These are phyloP conservation scores for Sinocyclocheilus grahami DNA, from an alignment of 2,113 vertebrate genomes.

Conservation along the genomic window DNA sequence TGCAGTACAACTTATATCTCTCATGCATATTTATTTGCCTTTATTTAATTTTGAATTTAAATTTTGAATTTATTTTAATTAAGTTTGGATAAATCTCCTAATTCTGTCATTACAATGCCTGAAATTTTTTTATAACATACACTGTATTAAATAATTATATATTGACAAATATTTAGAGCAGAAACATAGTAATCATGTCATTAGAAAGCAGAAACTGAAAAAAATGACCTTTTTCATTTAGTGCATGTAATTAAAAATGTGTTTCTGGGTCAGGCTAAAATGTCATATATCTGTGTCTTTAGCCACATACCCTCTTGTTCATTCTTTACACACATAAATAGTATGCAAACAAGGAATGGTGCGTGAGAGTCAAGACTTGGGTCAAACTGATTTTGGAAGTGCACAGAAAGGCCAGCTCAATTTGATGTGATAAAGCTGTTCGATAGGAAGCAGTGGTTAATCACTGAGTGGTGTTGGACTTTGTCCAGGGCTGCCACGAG, in stretches of 20 bases:
- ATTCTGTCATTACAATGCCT: not conserved
- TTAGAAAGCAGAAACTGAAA: not conserved
- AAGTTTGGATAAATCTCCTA: not conserved
- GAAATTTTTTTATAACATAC: not conserved
- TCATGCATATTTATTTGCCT: not conserved
- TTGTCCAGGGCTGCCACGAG: not conserved
- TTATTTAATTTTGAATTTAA: not conserved
- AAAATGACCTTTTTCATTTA: not conserved
- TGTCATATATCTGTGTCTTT: not conserved
- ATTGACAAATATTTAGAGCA: not conserved
- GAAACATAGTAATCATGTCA: not conserved
- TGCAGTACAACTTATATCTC: not conserved
- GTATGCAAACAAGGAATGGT: not conserved
- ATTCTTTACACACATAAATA: not conserved
- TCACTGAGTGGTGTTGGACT: conserved; percentile 16
- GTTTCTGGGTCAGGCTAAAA: not conserved
- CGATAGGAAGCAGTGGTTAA: not conserved
- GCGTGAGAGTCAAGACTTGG: not conserved
- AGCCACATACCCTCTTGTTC: not conserved
- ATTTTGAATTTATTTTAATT: not conserved
- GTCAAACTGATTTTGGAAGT: conserved; percentile 19
- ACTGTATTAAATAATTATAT: not conserved
- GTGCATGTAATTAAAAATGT: not conserved
- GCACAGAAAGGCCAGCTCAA: conserved; percentile 3
- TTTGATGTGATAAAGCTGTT: not conserved